Conservation (phyloP, 2,797 vertebrate genomes). For the Chaetodon trifasciatus region DNA sequence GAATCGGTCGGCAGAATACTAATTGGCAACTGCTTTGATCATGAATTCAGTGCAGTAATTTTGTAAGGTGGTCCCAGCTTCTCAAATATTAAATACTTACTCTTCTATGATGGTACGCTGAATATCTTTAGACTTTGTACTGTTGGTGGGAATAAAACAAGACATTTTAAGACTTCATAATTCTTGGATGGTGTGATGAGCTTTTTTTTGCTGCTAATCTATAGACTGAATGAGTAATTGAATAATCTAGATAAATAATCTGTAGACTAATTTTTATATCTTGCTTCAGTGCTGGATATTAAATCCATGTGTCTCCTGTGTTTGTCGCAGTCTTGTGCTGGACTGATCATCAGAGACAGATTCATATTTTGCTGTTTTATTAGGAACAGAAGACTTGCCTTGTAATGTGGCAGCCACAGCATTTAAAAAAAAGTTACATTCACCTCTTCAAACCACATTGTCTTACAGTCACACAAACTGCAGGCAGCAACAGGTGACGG, state of each 20-base stretch:
- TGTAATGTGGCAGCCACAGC: slow-evolving; percentile 30
- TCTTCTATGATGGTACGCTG: not conserved
- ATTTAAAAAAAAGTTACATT: slow-evolving; percentile 57
- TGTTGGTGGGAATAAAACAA: not conserved
- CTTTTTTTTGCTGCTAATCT: not conserved
- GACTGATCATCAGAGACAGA: not conserved
- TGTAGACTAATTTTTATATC: not conserved
- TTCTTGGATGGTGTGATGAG: no score
- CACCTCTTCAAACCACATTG: slow-evolving; percentile 54
- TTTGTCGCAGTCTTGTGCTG: not conserved
- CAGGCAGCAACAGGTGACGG: slow-evolving; percentile 37
- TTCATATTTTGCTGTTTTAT: slow-evolving; percentile 61
- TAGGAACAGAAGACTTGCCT: slow-evolving; percentile 56
- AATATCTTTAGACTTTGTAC: not conserved
- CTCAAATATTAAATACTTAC: not conserved
- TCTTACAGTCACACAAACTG: slow-evolving; percentile 31
- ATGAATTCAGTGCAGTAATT: no score
- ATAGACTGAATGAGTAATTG: no score
- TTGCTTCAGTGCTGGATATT: not conserved
- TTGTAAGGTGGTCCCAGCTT: not conserved
- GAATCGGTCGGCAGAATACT: not conserved
- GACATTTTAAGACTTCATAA: not conserved
- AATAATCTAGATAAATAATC: not conserved
- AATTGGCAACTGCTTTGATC: not conserved
- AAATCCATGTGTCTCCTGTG: not conserved